Evolutionary conservation across 2,888 invertebrate species (phyloP).

Genomic region (Resseliella maxima): DNA sequence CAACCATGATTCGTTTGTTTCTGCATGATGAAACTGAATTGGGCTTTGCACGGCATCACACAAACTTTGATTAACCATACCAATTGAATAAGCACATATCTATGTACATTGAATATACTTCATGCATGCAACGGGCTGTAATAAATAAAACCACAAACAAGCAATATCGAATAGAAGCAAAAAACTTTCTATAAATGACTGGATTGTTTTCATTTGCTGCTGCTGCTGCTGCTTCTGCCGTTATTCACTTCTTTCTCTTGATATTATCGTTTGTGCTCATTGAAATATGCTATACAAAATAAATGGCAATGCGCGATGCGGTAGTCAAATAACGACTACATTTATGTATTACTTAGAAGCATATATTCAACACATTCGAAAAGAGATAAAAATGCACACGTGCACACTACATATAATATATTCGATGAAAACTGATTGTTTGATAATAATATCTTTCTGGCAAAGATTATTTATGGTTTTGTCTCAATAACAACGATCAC

Average conservation of each 20-base stretch:
- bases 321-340: neutral
- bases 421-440: neutral
- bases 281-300: neutral
- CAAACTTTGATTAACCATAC: neutral
- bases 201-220: slow-evolving; percentile 3
- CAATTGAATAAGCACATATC: neutral
- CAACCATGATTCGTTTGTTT: neutral
- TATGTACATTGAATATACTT: neutral
- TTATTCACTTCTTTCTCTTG: neutral
- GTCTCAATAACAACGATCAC: neutral
- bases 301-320: neutral
- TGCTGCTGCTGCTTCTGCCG: neutral
- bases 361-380: no score
- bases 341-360: slow-evolving; percentile 4
- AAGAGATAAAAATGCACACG: slow-evolving; percentile 1
- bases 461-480: neutral
- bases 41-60: neutral
- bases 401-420: no score
- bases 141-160: slow-evolving; percentile 7
- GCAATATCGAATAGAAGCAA: slow-evolving; percentile 31
- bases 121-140: slow-evolving; percentile 8
- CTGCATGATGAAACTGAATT: slow-evolving; percentile 5
- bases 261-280: neutral
- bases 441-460: neutral
- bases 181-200: slow-evolving; percentile 46